Evolutionary conservation across 2,113 vertebrate genomes (phyloP).

Genomic region (Nipponia nippon): DNA sequence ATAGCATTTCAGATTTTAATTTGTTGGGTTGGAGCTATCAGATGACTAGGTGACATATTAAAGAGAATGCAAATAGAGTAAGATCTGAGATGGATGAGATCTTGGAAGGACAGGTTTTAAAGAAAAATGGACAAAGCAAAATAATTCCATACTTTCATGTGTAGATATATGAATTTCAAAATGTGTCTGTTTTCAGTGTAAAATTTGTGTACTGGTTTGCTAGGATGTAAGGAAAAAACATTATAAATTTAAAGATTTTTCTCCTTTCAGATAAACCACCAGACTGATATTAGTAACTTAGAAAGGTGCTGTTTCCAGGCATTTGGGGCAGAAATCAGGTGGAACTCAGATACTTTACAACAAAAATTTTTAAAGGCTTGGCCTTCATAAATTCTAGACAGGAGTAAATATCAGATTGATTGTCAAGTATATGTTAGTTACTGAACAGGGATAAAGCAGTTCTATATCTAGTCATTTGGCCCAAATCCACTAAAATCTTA

Average conservation of each 20-base stretch:
- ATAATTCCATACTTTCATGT: not conserved
- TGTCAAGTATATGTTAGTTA: not conserved
- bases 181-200: fast-evolving
- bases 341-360: not conserved
- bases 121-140: not conserved
- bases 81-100: not conserved
- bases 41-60: not conserved
- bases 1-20: not conserved
- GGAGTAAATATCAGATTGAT: not conserved
- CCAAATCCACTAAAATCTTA: constrained; percentile 40
- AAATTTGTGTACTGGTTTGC: not conserved
- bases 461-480: constrained; percentile 17
- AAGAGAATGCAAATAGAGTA: not conserved
- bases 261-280: not conserved
- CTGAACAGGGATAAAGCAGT: not conserved
- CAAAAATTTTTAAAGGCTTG: not conserved
- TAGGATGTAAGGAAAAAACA: not conserved
- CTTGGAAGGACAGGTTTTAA: not conserved
- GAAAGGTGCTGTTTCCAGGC: not conserved
- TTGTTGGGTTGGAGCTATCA: not conserved
- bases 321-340: not conserved
- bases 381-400: not conserved
- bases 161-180: not conserved
- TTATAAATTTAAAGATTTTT: not conserved
- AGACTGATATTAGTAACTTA: not conserved